A percentile compares a stretch with the other conserved stretches of the same genome.
phyloP scores from a whole-genome alignment of 1,140 invertebrate genomes.

The Dolichoris vasculosae region DNA sequence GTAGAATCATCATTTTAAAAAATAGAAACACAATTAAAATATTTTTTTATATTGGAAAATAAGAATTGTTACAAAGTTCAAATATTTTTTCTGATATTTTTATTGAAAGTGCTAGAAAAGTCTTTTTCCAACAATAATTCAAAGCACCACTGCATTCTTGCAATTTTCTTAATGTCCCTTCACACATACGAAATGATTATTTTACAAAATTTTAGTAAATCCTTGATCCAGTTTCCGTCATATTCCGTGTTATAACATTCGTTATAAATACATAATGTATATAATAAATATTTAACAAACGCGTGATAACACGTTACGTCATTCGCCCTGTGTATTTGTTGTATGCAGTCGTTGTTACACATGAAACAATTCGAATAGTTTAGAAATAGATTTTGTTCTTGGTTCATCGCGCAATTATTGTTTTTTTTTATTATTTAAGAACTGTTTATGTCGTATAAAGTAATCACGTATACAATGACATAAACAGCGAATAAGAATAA shows the following conservation, averaged over 20 bases:
- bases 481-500: neutral
- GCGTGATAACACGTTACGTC: slow-evolving; percentile 21
- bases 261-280: slow-evolving; percentile 37
- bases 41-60: slow-evolving; percentile 19
- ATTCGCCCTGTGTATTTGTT: slow-evolving; percentile 5
- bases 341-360: slow-evolving; percentile 11
- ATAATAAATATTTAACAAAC: slow-evolving; percentile 49
- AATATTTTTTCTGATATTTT: slow-evolving; percentile 36
- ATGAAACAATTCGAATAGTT: slow-evolving; percentile 27
- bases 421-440: slow-evolving; percentile 13
- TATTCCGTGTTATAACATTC: slow-evolving; percentile 35
- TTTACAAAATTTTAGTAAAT: slow-evolving; percentile 51
- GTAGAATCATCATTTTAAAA: neutral
- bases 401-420: neutral
- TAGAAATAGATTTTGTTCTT: neutral
- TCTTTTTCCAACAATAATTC: slow-evolving; percentile 45
- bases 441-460: neutral
- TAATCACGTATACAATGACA: slow-evolving; percentile 15
- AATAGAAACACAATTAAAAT: slow-evolving; percentile 14
- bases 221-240: slow-evolving; percentile 24
- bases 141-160: slow-evolving; percentile 43
- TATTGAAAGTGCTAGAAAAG: slow-evolving; percentile 44
- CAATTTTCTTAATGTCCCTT: slow-evolving; percentile 39
- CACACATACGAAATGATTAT: slow-evolving; percentile 45
- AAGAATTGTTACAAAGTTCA: slow-evolving; percentile 32